Evolutionary conservation across 2,888 invertebrate genomes (phyloP).

Genomic region (Colostygia pectinataria): DNA sequence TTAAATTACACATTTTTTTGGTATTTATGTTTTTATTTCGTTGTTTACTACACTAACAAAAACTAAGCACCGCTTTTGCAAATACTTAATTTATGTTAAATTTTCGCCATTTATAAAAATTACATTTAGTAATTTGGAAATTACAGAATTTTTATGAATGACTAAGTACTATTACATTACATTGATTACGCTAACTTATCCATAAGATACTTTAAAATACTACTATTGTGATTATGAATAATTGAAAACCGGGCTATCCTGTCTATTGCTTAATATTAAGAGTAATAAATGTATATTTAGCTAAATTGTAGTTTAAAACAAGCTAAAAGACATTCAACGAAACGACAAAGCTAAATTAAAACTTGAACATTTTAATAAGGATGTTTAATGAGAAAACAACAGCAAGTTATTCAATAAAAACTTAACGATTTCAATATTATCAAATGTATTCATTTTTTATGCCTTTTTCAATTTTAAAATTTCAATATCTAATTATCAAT

Average conservation of each 20-base stretch:
- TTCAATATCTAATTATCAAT: no score
- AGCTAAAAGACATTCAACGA: conserved; percentile 59
- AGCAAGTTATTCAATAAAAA: conserved; percentile 73
- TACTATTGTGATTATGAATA: conserved; percentile 68
- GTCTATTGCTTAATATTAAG: conserved; percentile 75
- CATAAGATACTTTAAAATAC: conserved; percentile 62
- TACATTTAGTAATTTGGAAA: conserved; percentile 13
- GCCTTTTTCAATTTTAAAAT: no score
- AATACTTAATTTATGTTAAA: conserved; percentile 50
- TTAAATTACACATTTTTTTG: conserved; percentile 72
- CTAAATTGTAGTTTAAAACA: conserved; percentile 70
- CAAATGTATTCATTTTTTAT: conserved; percentile 28
- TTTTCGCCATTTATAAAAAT: conserved; percentile 55
- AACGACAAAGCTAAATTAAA: conserved; percentile 66
- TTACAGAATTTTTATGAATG: conserved; percentile 41
- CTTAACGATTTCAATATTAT: conserved; percentile 63
- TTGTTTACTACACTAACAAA: conserved; percentile 73
- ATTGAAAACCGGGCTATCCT: conserved; percentile 83
- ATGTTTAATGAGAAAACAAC: conserved; percentile 77
- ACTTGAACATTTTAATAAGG: conserved; percentile 77
- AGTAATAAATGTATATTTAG: conserved; percentile 77
- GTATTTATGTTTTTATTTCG: conserved; percentile 74
- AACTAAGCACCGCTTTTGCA: conserved; percentile 43
- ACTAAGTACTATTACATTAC: conserved; percentile 70
- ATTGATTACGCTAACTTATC: conserved; percentile 77